Percentiles rank a stretch among this genome's conserved stretches.
Evolutionary conservation across 2,888 invertebrate genomes (phyloP).

Genomic region (Eugnorisma glareosa): DNA sequence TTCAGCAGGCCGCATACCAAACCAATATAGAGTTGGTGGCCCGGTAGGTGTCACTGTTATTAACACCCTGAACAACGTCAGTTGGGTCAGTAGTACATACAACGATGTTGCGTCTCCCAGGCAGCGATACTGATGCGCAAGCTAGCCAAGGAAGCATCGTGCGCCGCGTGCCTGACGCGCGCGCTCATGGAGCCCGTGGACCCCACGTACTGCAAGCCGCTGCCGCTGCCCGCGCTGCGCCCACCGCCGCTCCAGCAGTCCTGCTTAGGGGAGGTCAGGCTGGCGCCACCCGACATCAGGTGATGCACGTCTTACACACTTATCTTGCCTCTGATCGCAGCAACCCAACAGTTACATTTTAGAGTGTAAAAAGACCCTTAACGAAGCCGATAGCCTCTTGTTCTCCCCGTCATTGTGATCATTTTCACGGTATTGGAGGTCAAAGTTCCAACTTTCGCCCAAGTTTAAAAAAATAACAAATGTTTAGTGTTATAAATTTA

Average conservation of each 20-base stretch:
- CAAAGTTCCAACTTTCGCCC: too few species aligned
- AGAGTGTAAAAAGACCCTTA: background rate
- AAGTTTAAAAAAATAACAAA: background rate
- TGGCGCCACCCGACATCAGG: slow-evolving; percentile 36
- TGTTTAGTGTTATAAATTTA: background rate
- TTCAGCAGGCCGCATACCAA: background rate
- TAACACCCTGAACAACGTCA: background rate
- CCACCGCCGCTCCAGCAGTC: slow-evolving; percentile 54
- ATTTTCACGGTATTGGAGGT: background rate
- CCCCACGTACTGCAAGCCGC: slow-evolving; percentile 64
- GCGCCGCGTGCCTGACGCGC: slow-evolving; percentile 75
- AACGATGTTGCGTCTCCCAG: background rate
- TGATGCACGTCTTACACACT: background rate
- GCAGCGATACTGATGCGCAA: slow-evolving; percentile 80
- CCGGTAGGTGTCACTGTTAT: background rate
- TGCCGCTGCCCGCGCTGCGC: slow-evolving; percentile 72
- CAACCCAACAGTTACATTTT: background rate
- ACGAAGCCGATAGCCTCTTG: background rate
- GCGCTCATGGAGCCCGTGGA: slow-evolving; percentile 76
- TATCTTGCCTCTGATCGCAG: background rate
- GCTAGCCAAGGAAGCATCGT: slow-evolving; percentile 72
- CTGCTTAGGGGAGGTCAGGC: slow-evolving; percentile 49
- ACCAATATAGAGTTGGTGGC: background rate
- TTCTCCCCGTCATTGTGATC: background rate
- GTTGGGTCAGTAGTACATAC: background rate